Conservation (phyloP, 1,140 invertebrate species). For the Drosophila teissieri region DNA sequence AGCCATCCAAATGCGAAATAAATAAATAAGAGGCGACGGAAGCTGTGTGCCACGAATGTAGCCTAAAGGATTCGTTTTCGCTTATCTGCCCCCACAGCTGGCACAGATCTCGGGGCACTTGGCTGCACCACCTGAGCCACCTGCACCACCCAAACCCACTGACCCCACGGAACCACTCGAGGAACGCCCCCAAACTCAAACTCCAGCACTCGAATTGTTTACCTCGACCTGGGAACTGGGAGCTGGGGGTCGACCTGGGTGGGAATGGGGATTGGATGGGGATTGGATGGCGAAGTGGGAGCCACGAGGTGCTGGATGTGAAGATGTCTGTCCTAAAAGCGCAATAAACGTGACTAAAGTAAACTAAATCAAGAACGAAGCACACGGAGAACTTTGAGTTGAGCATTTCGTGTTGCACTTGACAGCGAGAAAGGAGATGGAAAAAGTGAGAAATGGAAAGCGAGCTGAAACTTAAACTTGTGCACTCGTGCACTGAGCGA, state of each 20-base stretch:
- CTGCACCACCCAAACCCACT: slow-evolving; percentile 12
- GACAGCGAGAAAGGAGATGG: slow-evolving; percentile 21
- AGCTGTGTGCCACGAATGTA: slow-evolving; percentile 18
- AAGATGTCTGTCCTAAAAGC: slow-evolving; percentile 48
- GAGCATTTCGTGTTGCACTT: slow-evolving; percentile 50
- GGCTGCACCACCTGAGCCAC: slow-evolving; percentile 20
- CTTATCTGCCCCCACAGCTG: slow-evolving; percentile 28
- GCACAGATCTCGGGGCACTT: slow-evolving; percentile 23
- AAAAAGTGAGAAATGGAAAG: neutral
- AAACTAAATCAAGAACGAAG: slow-evolving; percentile 53
- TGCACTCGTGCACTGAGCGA: slow-evolving; percentile 11
- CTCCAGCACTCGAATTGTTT: slow-evolving; percentile 22
- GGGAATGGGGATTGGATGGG: no score
- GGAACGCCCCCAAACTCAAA: slow-evolving; percentile 26
- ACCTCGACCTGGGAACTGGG: neutral
- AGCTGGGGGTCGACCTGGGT: no score
- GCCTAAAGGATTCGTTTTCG: slow-evolving; percentile 32
- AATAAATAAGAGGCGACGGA: slow-evolving; percentile 20
- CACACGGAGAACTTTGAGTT: slow-evolving; percentile 36
- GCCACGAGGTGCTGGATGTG: neutral
- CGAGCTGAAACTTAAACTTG: slow-evolving; percentile 4
- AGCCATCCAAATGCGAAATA: slow-evolving; percentile 16
- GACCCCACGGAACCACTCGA: slow-evolving; percentile 23
- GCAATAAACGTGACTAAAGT: slow-evolving; percentile 58
- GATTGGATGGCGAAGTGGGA: neutral